Conservation (phyloP, 2,797 vertebrate species). For the Varecia variegata region DNA sequence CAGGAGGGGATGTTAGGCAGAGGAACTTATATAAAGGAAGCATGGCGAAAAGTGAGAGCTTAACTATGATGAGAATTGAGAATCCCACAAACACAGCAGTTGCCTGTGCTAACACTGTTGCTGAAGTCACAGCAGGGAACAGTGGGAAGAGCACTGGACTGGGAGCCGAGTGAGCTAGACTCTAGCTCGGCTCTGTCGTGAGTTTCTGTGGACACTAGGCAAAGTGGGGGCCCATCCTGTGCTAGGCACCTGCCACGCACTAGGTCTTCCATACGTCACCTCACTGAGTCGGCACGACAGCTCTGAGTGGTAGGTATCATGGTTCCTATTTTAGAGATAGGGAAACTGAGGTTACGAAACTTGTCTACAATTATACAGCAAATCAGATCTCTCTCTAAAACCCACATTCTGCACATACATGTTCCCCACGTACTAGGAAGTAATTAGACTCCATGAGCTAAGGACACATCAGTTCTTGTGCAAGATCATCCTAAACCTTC, state of each 20-base stretch:
- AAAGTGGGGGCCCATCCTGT: not conserved
- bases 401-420: not conserved
- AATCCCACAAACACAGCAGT: not conserved
- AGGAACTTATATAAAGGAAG: not conserved
- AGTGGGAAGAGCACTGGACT: not conserved
- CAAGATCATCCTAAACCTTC: not conserved
- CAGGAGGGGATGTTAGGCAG: not conserved
- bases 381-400: not conserved
- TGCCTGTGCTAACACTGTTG: not conserved
- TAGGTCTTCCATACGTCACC: not conserved
- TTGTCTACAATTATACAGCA: not conserved
- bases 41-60: not conserved
- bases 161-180: not conserved
- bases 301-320: not conserved
- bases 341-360: not conserved
- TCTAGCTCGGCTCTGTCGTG: not conserved
- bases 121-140: not conserved
- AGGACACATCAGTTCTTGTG: not conserved
- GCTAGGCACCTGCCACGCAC: rapidly evolving
- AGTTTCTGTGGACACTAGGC: too few relatives aligned
- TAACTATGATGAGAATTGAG: not conserved
- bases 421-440: not conserved
- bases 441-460: not conserved
- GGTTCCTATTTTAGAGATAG: not conserved
- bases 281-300: not conserved